Percentiles rank a stretch among this genome's conserved stretches.
Evolutionary conservation across 2,888 invertebrate genomes (phyloP).

Genomic region (Aromia moschata): DNA sequence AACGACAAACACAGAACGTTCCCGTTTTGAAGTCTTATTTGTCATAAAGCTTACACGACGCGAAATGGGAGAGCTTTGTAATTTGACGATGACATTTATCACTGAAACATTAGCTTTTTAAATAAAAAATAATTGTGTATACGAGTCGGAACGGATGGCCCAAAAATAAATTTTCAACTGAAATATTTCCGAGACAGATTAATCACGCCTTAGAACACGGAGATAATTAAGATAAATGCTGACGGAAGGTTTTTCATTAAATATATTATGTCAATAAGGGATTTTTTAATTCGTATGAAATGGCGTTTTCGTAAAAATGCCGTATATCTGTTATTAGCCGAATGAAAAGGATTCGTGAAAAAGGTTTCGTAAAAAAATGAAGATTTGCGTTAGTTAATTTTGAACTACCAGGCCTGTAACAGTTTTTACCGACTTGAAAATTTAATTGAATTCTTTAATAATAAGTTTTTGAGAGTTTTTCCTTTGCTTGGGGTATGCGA

Average conservation of each 20-base stretch:
- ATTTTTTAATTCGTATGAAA: too few species aligned
- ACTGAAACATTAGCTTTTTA: slow-evolving; percentile 40
- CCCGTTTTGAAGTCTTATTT: slow-evolving; percentile 48
- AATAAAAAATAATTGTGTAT: slow-evolving; percentile 38
- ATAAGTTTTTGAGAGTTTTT: too few species aligned
- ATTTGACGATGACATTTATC: slow-evolving; percentile 42
- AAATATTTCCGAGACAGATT: slow-evolving; percentile 22
- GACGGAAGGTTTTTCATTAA: slow-evolving; percentile 13
- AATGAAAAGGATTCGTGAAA: too few species aligned
- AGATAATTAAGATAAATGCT: slow-evolving; percentile 14
- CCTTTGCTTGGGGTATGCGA: too few species aligned
- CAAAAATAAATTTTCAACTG: slow-evolving; percentile 27
- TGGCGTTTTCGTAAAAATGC: too few species aligned
- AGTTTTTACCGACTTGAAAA: too few species aligned
- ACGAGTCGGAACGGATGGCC: slow-evolving; percentile 34
- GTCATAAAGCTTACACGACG: slow-evolving; percentile 40
- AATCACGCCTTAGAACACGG: slow-evolving; percentile 21
- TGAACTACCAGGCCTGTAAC: too few species aligned
- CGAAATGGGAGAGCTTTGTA: slow-evolving; percentile 33
- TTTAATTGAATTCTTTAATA: too few species aligned
- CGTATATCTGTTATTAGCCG: too few species aligned
- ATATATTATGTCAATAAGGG: slow-evolving; percentile 3
- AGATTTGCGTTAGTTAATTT: too few species aligned
- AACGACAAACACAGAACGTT: slow-evolving; percentile 43
- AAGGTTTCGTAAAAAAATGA: too few species aligned